A percentile compares a stretch with the other conserved stretches of the same genome.
Evolutionary conservation across 2,113 vertebrate genomes (phyloP).

Genomic region (Corythaixoides concolor): DNA sequence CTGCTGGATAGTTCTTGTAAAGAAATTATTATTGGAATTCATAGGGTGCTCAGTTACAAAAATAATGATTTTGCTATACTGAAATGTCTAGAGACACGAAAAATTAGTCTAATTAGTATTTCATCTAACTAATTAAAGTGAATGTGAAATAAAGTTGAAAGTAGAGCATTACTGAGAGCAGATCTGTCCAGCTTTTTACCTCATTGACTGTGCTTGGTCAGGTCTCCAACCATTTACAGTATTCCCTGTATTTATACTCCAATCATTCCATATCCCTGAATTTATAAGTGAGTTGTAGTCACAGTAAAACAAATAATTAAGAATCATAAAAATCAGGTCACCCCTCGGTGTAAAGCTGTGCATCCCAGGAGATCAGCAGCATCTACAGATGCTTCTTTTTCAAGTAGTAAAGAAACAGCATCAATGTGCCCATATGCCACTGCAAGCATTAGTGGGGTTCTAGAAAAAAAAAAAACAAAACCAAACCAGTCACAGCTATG

Average conservation of each 20-base stretch:
- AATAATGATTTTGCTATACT: neutral
- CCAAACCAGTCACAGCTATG: neutral
- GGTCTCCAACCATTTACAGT: neutral
- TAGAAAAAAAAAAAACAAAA: slow-evolving; percentile 54
- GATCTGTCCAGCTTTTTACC: neutral
- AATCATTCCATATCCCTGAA: neutral
- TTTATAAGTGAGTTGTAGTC: neutral
- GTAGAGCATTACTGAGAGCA: neutral
- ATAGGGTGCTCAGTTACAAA: neutral
- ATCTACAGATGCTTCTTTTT: slow-evolving; percentile 90
- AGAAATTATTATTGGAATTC: neutral
- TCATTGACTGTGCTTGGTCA: neutral
- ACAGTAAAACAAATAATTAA: neutral
- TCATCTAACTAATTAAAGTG: neutral
- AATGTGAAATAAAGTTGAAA: neutral
- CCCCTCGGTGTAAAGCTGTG: slow-evolving; percentile 94
- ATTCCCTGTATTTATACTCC: neutral
- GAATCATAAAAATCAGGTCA: slow-evolving; percentile 56
- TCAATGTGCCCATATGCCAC: slow-evolving; percentile 94
- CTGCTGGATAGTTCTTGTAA: neutral
- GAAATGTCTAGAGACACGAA: neutral
- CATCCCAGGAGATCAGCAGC: slow-evolving; percentile 85
- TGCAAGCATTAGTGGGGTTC: slow-evolving; percentile 95
- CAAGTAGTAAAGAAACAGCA: slow-evolving; percentile 91
- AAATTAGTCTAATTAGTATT: neutral